Percentiles rank a stretch among this genome's conserved stretches.
phyloP scores from a whole-genome alignment of 2,113 vertebrate species.

The Spermophilus dauricus region DNA sequence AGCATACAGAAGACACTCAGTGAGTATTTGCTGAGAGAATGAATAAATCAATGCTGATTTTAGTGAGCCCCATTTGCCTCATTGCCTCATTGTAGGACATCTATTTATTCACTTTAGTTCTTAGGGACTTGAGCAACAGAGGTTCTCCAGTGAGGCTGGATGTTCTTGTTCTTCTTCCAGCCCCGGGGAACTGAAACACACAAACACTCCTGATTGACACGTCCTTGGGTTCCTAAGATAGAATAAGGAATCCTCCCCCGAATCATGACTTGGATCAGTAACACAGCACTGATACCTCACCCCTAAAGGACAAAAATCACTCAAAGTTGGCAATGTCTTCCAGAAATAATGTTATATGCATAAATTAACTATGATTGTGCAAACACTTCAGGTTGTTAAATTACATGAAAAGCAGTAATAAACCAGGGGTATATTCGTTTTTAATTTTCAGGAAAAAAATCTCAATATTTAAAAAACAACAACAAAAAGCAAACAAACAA shows the following conservation, averaged over 20 bases:
- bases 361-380: not conserved
- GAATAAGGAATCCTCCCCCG: not conserved
- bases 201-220: not conserved
- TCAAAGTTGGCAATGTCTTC: not conserved
- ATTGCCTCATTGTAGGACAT: not conserved
- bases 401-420: not conserved
- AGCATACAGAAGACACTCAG: not conserved
- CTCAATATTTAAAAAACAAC: not conserved
- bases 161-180: not conserved
- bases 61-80: not conserved
- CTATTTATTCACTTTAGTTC: not conserved
- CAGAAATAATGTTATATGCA: not conserved
- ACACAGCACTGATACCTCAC: not conserved
- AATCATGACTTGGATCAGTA: conserved; percentile 12
- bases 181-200: not conserved
- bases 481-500: not conserved
- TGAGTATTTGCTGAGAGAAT: not conserved
- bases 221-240: not conserved
- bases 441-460: not conserved
- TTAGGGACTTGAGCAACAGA: not conserved
- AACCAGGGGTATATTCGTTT: not conserved
- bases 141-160: no score
- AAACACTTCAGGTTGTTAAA: not conserved
- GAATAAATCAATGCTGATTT: not conserved
- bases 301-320: not conserved